phyloP scores from a whole-genome alignment of 2,113 vertebrate genomes.

The Hyperopisus bebe region DNA sequence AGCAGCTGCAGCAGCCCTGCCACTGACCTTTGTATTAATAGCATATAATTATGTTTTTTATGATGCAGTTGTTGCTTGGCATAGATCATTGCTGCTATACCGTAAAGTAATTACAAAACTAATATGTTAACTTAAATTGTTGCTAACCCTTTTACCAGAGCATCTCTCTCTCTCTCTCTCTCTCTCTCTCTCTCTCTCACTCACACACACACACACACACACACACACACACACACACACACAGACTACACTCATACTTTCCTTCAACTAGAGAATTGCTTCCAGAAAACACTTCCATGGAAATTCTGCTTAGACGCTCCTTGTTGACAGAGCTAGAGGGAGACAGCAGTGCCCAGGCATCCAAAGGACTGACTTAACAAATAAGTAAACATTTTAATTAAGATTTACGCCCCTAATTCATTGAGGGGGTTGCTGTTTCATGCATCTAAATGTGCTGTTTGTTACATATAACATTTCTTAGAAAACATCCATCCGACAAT shows the following conservation, averaged over 20 bases:
- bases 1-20: neutral
- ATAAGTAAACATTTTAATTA: neutral
- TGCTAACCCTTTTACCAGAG: neutral
- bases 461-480: neutral
- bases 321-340: neutral
- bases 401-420: neutral
- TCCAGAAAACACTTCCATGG: neutral
- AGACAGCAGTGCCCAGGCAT: neutral
- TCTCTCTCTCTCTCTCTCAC: neutral
- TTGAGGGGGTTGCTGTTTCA: neutral
- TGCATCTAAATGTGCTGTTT: neutral
- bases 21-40: neutral
- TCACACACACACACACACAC: neutral
- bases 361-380: neutral
- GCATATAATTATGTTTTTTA: slow-evolving; percentile 1
- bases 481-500: neutral
- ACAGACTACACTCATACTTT: neutral
- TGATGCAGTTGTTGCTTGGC: neutral
- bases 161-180: neutral
- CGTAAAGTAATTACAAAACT: neutral
- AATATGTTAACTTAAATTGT: neutral
- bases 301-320: neutral
- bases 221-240: neutral
- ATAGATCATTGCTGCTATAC: neutral
- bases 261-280: slow-evolving; percentile 4